A percentile compares a stretch with the other conserved stretches of the same genome.
Conservation (phyloP, 2,797 vertebrate genomes). For the Pempheris klunzingeri region DNA sequence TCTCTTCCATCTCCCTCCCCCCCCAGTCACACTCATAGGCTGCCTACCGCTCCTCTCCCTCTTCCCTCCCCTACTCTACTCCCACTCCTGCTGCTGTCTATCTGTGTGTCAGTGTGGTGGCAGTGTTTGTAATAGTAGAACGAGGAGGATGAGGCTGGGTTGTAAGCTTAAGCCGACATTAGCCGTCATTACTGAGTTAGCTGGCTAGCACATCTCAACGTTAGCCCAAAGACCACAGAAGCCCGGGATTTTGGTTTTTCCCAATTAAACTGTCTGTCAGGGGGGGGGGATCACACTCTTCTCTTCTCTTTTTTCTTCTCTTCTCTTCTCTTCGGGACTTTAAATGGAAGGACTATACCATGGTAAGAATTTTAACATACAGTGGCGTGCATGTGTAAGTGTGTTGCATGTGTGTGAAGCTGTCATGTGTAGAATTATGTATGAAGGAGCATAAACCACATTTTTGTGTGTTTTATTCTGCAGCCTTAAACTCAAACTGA, state of each 20-base stretch:
- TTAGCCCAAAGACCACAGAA: conserved; percentile 54
- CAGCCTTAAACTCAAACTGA: not conserved
- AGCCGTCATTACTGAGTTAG: conserved; percentile 67
- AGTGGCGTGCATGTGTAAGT: not conserved
- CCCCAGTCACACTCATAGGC: conserved; percentile 50
- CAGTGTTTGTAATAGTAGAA: conserved; percentile 57
- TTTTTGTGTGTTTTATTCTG: not conserved
- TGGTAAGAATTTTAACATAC: conserved; percentile 68
- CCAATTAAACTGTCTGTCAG: conserved; percentile 51
- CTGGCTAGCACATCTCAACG: conserved; percentile 48
- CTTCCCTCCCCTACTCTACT: conserved; percentile 40
- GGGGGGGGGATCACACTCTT: conserved; percentile 27
- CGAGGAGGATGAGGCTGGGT: conserved; percentile 58
- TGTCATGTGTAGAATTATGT: not conserved
- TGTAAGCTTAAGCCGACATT: conserved; percentile 66
- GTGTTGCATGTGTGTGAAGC: conserved; percentile 3
- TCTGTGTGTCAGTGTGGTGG: conserved; percentile 53
- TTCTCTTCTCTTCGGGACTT: conserved; percentile 30
- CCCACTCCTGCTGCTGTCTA: conserved; percentile 58
- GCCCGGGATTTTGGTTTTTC: conserved; percentile 56
- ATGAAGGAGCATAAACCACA: not conserved
- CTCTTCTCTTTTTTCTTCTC: conserved; percentile 23
- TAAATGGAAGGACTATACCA: conserved; percentile 83
- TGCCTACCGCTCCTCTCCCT: conserved; percentile 27
- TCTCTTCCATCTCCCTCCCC: conserved; percentile 54